These are phyloP conservation scores for Bucorvus abyssinicus DNA, from an alignment of 2,797 vertebrate genomes.

Conservation along the genomic window DNA sequence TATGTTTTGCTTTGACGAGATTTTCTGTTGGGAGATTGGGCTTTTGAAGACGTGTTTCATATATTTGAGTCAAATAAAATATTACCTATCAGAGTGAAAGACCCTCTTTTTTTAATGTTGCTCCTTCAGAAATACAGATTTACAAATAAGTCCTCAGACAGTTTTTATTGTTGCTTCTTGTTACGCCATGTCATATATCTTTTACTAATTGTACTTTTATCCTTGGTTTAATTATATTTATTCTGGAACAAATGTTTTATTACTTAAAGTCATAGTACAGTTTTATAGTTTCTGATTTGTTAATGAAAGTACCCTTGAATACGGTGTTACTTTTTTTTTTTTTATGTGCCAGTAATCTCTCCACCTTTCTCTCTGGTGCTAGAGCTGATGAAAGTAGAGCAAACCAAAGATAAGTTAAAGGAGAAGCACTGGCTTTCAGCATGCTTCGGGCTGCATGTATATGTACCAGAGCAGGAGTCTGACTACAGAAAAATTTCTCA, in stretches of 20 bases:
- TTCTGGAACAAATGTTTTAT: neutral
- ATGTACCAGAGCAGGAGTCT: neutral
- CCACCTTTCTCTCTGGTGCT: neutral
- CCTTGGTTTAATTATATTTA: neutral
- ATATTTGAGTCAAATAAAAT: conserved; percentile 51
- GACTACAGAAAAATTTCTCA: neutral
- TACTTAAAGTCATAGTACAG: neutral
- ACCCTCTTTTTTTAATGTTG: neutral
- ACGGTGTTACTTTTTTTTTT: neutral
- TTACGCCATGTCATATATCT: neutral
- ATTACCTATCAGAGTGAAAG: neutral
- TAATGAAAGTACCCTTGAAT: neutral
- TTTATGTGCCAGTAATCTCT: neutral
- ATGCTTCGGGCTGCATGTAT: neutral
- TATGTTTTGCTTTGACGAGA: neutral
- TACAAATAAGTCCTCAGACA: conserved; percentile 9
- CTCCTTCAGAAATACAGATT: neutral
- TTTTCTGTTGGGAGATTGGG: conserved; percentile 14
- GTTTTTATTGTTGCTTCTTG: conserved; percentile 19
- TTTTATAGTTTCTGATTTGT: neutral
- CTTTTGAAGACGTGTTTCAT: conserved; percentile 57
- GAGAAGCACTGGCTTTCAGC: neutral
- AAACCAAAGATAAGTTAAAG: neutral
- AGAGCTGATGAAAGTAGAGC: neutral
- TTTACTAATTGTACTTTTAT: neutral